Conservation (phyloP, 2,797 vertebrate species). For the Tolypeutes matacus region DNA sequence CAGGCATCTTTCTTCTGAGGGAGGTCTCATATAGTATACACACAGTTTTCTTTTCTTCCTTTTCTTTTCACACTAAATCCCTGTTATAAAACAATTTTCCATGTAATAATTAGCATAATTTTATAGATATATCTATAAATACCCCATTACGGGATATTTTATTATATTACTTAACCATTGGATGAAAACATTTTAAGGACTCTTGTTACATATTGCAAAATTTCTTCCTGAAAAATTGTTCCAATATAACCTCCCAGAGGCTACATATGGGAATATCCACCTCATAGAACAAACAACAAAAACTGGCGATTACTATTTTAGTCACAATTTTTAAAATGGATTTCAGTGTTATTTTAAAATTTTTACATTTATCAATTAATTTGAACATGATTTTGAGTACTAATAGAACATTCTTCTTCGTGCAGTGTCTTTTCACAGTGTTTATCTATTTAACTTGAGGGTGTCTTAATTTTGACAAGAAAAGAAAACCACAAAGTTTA, state of each 20-base stretch:
- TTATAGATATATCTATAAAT: neutral
- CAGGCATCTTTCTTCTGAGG: neutral
- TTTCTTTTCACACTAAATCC: neutral
- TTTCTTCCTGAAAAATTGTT: conserved; percentile 7
- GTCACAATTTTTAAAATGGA: neutral
- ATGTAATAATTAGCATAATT: neutral
- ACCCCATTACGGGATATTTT: neutral
- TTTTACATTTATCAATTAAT: neutral
- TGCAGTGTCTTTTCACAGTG: neutral
- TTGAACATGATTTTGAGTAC: neutral
- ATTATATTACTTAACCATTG: conserved; percentile 28
- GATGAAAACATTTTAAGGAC: neutral
- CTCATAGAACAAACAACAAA: neutral
- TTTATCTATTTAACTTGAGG: neutral
- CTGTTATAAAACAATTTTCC: neutral
- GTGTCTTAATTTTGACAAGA: neutral
- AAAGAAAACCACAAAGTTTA: neutral
- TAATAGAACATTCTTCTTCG: neutral
- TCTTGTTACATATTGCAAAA: neutral
- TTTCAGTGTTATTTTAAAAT: neutral
- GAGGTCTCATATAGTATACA: neutral
- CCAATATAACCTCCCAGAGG: neutral
- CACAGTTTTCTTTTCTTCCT: neutral
- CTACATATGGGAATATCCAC: too few relatives aligned
- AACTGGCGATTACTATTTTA: neutral